Evolutionary conservation across 2,113 vertebrate genomes (phyloP).

Genomic region (Anas platyrhynchos): DNA sequence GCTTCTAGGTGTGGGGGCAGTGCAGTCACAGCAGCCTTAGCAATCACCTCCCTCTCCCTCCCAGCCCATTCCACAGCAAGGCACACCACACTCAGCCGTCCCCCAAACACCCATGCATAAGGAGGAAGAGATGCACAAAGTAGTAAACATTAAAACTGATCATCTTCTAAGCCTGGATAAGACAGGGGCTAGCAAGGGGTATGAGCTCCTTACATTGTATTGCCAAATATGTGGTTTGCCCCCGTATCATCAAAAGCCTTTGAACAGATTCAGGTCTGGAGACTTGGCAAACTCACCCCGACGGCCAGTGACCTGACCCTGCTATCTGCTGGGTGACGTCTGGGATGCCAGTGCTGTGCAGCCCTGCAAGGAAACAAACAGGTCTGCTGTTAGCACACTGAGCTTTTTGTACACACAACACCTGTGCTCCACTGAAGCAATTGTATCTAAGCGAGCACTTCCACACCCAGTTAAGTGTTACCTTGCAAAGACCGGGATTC

Average conservation of each 20-base stretch:
- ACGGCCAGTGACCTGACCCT: fast-evolving
- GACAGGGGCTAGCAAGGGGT: neutral
- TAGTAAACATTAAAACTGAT: fast-evolving
- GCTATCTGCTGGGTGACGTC: fast-evolving
- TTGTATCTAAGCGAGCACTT: neutral
- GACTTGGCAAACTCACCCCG: neutral
- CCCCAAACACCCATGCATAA: neutral
- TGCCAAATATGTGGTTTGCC: neutral
- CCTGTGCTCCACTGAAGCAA: fast-evolving
- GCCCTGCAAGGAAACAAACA: neutral
- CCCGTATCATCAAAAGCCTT: fast-evolving
- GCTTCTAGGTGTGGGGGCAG: neutral
- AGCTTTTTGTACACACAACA: fast-evolving
- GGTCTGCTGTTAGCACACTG: fast-evolving
- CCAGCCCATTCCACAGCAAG: fast-evolving
- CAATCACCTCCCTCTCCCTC: neutral
- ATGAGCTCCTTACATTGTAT: neutral
- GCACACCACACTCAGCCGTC: too few relatives aligned
- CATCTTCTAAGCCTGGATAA: neutral
- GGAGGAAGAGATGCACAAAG: neutral
- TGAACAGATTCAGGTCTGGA: neutral
- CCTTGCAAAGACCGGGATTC: fast-evolving
- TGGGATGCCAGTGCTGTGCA: fast-evolving
- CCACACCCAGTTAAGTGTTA: fast-evolving
- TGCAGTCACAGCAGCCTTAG: neutral